phyloP scores from a whole-genome alignment of 2,113 vertebrate species.

The Chaetodon auriga region DNA sequence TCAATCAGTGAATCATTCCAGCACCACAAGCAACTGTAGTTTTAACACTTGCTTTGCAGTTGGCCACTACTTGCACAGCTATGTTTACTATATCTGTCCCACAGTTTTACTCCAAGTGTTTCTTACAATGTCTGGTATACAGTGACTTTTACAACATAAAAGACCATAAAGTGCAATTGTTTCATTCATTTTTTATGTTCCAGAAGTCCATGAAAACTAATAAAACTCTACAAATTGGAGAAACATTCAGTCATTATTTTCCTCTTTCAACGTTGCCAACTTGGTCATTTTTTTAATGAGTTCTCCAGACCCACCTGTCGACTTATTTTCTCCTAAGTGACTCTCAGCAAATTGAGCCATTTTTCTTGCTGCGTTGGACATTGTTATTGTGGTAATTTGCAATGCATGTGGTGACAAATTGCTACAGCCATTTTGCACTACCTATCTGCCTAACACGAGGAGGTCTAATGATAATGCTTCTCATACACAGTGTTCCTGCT shows the following conservation, averaged over 20 bases:
- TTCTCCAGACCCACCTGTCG: conserved; percentile 34
- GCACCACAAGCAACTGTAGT: background rate
- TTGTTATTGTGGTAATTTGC: conserved; percentile 23
- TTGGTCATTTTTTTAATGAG: conserved; percentile 21
- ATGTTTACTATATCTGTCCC: background rate
- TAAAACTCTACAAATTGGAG: conserved; percentile 33
- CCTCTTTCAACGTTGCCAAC: background rate
- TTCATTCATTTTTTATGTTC: background rate
- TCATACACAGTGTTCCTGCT: background rate
- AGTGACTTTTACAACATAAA: background rate
- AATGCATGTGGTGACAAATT: background rate
- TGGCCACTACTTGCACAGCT: background rate
- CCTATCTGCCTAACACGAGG: background rate
- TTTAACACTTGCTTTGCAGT: background rate
- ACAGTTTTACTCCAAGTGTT: background rate
- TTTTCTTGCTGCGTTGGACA: conserved; percentile 9
- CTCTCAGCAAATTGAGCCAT: background rate
- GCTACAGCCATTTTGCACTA: background rate
- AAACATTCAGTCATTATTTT: conserved; percentile 20
- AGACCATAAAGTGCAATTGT: background rate
- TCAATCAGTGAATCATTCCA: background rate
- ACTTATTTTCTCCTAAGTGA: conserved; percentile 4
- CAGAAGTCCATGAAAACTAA: background rate
- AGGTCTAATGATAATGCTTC: background rate
- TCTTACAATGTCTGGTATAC: background rate